Evolutionary conservation across 2,888 invertebrate species (phyloP), one percentile per base, ranked within the genome.

Genomic region (Agrilus biguttatus): DNA sequence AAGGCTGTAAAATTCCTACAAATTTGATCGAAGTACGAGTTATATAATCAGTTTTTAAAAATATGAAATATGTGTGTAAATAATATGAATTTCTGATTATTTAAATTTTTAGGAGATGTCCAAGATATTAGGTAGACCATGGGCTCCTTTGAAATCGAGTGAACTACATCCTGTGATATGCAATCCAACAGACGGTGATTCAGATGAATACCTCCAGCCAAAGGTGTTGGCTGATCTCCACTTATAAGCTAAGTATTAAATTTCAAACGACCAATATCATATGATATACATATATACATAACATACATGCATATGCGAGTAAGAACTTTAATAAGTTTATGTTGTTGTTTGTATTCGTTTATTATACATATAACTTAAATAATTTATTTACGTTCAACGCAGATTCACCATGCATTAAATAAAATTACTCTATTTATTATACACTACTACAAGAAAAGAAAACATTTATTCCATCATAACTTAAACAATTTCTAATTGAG

Each of bases 151-250:
- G 42, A 63, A 61, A 38, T 65, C 68, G 46, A 58, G 63, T 23
- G 68, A 74, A 47, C 61, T 78, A 46, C 75, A 76, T 51, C 67
- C 69, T 37, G 73, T 74, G 32, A 66, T 75, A 50, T 64, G 67
- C 51, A 66, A 70, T 58, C 70, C 74, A 19, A 59, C 63, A 41
- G 62, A 58, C 12, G 71, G 72, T 34, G 73, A 74, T 54, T 73
- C 73, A 39, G 73, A 73, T 55, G 74, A 74, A 58, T 73, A 72
- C 53, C 66, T 75, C 51, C 66, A 74, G 64, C 74, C 74, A 49
- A 65, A 73, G 54, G 70, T 74, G 47, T 61, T 72, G 48, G 63
- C 66, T 43, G 74, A 74, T 58, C 66, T 72, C 48, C 66, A 70
- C 53, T 28, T 28, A 28, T 71, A 71, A 68, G 49, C 46, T 56